phyloP scores from a whole-genome alignment of 2,888 invertebrate genomes.

The Branchellion lobata region DNA sequence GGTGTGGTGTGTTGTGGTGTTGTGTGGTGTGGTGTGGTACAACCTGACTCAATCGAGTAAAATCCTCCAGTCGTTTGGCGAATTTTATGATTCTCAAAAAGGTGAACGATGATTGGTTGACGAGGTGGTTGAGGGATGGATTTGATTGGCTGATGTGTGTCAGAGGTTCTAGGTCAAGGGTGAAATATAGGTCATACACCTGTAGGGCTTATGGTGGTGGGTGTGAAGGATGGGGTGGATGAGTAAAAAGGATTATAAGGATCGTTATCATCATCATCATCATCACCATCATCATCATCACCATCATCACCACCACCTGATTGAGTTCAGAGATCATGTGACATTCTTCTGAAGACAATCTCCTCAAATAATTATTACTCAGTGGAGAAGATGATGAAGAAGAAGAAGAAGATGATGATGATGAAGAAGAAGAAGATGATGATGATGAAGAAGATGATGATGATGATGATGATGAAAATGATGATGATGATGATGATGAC shows the following conservation, averaged over 20 bases:
- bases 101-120: constrained; percentile 75
- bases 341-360: constrained; percentile 41
- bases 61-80: constrained; percentile 71
- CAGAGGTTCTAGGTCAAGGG: constrained; percentile 53
- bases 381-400: background rate
- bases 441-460: background rate
- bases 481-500: constrained; percentile 2
- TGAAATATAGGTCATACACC: constrained; percentile 53
- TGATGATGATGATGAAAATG: constrained; percentile 10
- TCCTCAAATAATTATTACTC: background rate
- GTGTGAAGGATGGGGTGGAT: background rate
- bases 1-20: background rate
- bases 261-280: too few species aligned
- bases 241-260: too few species aligned
- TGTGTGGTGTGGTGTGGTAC: background rate
- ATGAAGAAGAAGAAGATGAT: background rate
- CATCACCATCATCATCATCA: too few species aligned
- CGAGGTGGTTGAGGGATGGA: constrained; percentile 67
- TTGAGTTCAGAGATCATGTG: constrained; percentile 45
- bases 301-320: constrained; percentile 36
- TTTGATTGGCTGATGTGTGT: constrained; percentile 53
- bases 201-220: constrained; percentile 26
- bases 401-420: background rate
- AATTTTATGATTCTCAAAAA: constrained; percentile 75
- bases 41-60: constrained; percentile 85